Conservation (phyloP, 2,888 invertebrate species). For the Pherbina coryleti region DNA sequence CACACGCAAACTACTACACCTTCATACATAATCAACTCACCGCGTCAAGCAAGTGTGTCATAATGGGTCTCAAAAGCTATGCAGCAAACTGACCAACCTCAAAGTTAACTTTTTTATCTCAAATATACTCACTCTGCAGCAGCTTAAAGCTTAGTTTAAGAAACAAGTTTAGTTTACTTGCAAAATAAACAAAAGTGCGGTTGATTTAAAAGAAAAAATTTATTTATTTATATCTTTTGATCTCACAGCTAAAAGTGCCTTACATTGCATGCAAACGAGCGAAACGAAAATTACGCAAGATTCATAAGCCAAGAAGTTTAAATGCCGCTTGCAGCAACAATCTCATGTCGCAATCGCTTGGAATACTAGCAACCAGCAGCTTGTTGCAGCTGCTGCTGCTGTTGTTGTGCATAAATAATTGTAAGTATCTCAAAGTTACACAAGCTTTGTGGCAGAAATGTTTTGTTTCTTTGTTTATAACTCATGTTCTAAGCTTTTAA, state of each 20-base stretch:
- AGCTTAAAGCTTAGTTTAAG: background rate
- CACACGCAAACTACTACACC: constrained; percentile 39
- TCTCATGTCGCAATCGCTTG: constrained; percentile 27
- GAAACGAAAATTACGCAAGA: no score
- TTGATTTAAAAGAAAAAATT: background rate
- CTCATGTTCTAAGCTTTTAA: no score
- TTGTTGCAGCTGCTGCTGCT: constrained; percentile 46
- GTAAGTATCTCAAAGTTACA: background rate
- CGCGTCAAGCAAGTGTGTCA: constrained; percentile 10
- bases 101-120: background rate
- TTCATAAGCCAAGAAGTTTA: background rate
- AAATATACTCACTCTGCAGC: background rate
- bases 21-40: constrained; percentile 5
- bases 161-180: background rate
- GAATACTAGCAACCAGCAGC: constrained; percentile 47
- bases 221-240: background rate
- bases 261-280: no score
- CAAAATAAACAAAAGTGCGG: background rate
- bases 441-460: no score
- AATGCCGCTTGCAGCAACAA: constrained; percentile 14
- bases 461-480: no score
- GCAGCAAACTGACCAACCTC: constrained; percentile 34
- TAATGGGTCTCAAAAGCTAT: background rate
- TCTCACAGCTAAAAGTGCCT: background rate
- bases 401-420: constrained; percentile 35